Conservation (phyloP, 2,113 vertebrate genomes). For the Pomatorhinus ruficollis region DNA sequence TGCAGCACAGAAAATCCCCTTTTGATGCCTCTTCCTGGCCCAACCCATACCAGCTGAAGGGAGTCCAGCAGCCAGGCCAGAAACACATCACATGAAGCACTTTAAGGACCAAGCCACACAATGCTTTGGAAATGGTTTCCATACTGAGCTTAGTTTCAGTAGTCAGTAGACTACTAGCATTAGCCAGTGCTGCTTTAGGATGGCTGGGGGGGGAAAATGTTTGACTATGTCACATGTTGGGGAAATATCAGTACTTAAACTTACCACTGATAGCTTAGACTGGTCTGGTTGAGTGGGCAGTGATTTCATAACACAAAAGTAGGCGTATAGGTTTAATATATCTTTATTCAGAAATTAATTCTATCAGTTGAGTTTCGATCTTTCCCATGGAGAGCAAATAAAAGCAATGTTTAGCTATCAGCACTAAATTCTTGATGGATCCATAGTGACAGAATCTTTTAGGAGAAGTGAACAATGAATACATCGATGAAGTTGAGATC, state of each 20-base stretch:
- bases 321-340: background rate
- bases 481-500: background rate
- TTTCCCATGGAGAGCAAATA: background rate
- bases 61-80: background rate
- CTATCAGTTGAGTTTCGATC: background rate
- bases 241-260: background rate
- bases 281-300: background rate
- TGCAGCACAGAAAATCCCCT: fast-evolving
- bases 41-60: background rate
- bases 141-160: background rate
- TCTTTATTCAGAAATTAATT: background rate
- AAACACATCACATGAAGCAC: background rate
- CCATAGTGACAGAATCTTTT: background rate
- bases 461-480: background rate
- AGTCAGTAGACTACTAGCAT: background rate
- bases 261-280: background rate
- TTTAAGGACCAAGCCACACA: background rate
- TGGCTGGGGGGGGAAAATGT: no score
- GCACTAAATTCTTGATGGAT: background rate
- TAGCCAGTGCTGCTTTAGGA: background rate
- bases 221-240: background rate
- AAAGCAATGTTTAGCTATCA: background rate
- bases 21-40: background rate
- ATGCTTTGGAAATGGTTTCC: background rate
- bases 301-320: background rate